These are phyloP conservation scores for Allobates femoralis DNA, from an alignment of 2,797 vertebrate species.

Conservation along the genomic window DNA sequence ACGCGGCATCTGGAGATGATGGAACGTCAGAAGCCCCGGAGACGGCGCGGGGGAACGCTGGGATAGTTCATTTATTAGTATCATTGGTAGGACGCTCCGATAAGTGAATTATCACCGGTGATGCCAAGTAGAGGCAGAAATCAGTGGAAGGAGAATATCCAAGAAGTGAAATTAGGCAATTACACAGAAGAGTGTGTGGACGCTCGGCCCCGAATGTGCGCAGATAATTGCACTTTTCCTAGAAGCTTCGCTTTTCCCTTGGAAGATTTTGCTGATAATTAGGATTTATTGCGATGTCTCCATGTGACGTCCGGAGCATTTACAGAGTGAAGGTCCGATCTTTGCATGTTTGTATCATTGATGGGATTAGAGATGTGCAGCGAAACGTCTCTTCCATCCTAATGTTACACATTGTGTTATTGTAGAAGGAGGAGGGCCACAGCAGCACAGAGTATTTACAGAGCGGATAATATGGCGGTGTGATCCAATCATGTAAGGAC, in stretches of 20 bases:
- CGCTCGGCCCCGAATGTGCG: no score
- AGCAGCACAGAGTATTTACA: not conserved
- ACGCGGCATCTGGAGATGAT: conserved; percentile 46
- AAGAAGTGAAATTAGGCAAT: no score
- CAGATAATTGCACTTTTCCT: not conserved
- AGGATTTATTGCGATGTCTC: not conserved
- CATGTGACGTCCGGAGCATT: not conserved
- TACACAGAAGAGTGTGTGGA: no score
- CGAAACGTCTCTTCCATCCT: no score
- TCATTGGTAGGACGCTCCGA: no score
- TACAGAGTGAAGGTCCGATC: not conserved
- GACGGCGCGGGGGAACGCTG: not conserved
- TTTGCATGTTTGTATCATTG: not conserved
- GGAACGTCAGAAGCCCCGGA: conserved; percentile 39
- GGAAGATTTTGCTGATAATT: not conserved
- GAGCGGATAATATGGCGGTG: no score
- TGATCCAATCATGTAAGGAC: no score
- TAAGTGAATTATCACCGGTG: no score
- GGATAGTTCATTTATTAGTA: no score
- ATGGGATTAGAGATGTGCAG: not conserved
- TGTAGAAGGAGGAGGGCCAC: not conserved
- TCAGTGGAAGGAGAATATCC: no score
- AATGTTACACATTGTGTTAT: not conserved
- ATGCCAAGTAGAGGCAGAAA: no score
- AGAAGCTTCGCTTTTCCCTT: not conserved